Percentiles rank a stretch among this genome's conserved stretches.
Evolutionary conservation across 2,113 vertebrate genomes (phyloP).

Genomic region (Solenodon paradoxus): DNA sequence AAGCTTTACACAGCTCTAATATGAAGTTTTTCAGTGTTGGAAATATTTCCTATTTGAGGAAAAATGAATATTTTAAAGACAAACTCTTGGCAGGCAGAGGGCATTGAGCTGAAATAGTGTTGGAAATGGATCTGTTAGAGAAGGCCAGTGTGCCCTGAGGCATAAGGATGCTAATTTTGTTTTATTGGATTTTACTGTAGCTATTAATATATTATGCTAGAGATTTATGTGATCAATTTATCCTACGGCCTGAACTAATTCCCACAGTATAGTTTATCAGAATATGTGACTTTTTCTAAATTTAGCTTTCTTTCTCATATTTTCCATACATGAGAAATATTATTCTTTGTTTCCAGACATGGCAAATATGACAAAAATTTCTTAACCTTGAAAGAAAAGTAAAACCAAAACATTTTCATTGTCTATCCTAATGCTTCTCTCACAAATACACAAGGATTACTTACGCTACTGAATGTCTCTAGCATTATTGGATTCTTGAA

Average conservation of each 20-base stretch:
- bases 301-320: constrained; percentile 19
- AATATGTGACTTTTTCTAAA: constrained; percentile 57
- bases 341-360: neutral
- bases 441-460: neutral
- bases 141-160: constrained; percentile 46
- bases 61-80: neutral
- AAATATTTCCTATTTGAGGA: neutral
- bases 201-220: constrained; percentile 73
- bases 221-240: constrained; percentile 75
- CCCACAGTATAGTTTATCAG: constrained; percentile 50
- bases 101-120: neutral
- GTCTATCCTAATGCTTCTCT: neutral
- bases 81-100: neutral
- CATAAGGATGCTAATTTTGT: constrained; percentile 65
- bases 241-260: constrained; percentile 62
- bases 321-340: neutral
- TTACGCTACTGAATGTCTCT: neutral
- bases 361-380: neutral
- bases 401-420: neutral
- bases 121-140: constrained; percentile 29
- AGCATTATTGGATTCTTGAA: constrained; percentile 27
- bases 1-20: neutral
- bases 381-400: neutral
- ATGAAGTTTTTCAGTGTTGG: neutral
- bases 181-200: constrained; percentile 70